phyloP scores from a whole-genome alignment of 2,113 vertebrate genomes.

The Tangachromis dhanisi region DNA sequence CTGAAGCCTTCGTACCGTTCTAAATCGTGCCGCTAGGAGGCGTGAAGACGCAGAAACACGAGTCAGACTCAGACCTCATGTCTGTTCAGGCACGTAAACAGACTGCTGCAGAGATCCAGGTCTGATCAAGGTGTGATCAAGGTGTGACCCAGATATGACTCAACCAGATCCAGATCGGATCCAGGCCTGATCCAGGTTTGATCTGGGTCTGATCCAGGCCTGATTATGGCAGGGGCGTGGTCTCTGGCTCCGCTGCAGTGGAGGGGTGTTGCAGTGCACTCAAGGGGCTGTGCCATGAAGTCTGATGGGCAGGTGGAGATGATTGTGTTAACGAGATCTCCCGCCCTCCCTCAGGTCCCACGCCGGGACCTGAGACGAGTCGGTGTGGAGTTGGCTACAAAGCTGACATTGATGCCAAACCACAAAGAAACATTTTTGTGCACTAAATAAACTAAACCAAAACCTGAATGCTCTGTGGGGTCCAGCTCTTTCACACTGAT shows the following conservation, averaged over 20 bases:
- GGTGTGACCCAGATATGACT: no score
- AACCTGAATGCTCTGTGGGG: not conserved
- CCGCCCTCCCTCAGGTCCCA: not conserved
- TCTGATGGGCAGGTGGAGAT: not conserved
- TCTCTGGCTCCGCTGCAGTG: not conserved
- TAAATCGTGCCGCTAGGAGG: not conserved
- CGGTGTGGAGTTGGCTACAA: not conserved
- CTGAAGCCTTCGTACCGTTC: not conserved
- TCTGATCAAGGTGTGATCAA: not conserved
- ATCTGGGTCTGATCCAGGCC: not conserved
- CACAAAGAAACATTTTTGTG: not conserved
- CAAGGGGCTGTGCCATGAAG: not conserved
- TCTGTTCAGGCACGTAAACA: not conserved
- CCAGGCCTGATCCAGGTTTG: not conserved
- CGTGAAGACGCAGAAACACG: not conserved
- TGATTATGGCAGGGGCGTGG: not conserved
- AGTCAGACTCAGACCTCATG: not conserved
- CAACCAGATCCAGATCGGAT: not conserved
- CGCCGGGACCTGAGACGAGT: not conserved
- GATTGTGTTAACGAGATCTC: not conserved
- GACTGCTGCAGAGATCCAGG: not conserved
- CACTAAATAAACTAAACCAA: fast-evolving
- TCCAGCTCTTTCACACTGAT: not conserved
- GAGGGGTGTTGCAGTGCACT: not conserved
- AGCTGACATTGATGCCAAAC: not conserved